phyloP scores from a whole-genome alignment of 2,797 vertebrate genomes.

The Thalassophryne amazonica region DNA sequence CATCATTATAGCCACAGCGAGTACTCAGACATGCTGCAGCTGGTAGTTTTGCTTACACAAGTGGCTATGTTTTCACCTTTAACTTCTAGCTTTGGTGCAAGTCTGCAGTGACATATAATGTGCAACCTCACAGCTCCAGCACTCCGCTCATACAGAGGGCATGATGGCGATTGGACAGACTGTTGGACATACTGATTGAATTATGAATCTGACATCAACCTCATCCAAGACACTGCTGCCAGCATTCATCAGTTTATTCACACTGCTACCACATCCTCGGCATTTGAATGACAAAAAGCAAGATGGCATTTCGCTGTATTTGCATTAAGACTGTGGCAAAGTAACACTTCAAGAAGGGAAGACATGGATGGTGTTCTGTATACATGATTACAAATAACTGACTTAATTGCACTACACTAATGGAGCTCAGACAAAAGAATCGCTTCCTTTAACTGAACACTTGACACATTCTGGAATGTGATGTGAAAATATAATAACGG shows the following conservation, averaged over 20 bases:
- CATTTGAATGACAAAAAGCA: too few species aligned
- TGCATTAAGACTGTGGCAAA: too few species aligned
- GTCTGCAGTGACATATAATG: slow-evolving; percentile 2
- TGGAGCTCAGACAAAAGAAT: too few species aligned
- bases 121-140: not conserved
- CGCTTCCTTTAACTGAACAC: too few species aligned
- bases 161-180: not conserved
- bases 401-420: too few species aligned
- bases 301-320: too few species aligned
- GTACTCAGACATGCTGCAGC: slow-evolving; percentile 13
- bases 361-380: too few species aligned
- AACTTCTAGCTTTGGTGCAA: slow-evolving; percentile 2
- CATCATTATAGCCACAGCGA: not conserved
- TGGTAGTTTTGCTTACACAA: not conserved
- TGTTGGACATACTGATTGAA: not conserved
- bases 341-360: too few species aligned
- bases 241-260: slow-evolving; percentile 3
- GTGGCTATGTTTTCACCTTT: not conserved
- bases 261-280: not conserved
- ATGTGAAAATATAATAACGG: slow-evolving; percentile 22
- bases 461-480: not conserved
- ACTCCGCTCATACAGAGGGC: not conserved
- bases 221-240: not conserved
- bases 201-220: not conserved
- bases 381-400: too few species aligned